Conservation (phyloP, 2,888 invertebrate genomes). For the Leptinotarsa peninsularis region DNA sequence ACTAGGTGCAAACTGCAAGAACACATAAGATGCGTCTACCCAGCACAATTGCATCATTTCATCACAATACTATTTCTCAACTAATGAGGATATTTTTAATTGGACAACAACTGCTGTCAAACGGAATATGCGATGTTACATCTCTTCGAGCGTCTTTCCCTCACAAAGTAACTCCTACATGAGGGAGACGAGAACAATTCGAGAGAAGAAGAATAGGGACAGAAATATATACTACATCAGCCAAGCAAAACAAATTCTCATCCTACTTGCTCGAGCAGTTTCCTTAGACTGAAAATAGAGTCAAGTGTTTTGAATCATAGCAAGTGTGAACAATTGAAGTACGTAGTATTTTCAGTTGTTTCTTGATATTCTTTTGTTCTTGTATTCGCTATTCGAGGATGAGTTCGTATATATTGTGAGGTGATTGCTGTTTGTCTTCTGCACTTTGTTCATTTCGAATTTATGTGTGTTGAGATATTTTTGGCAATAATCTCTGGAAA, state of each 20-base stretch:
- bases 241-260: constrained; percentile 41
- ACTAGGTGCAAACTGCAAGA: constrained; percentile 28
- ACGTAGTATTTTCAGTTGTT: constrained; percentile 45
- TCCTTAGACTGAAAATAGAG: constrained; percentile 47
- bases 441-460: background rate
- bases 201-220: background rate
- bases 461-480: background rate
- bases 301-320: constrained; percentile 47
- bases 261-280: constrained; percentile 43
- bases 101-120: constrained; percentile 49
- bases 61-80: constrained; percentile 45
- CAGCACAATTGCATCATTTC: constrained; percentile 41
- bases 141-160: constrained; percentile 17
- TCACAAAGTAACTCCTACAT: constrained; percentile 5
- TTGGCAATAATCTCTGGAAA: background rate
- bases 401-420: constrained; percentile 35
- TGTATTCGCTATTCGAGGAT: constrained; percentile 39
- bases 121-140: constrained; percentile 45
- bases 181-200: background rate
- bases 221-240: constrained; percentile 25
- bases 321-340: constrained; percentile 47
- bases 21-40: constrained; percentile 15
- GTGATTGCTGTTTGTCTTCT: constrained; percentile 36
- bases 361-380: constrained; percentile 44
- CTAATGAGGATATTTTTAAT: constrained; percentile 51